These are phyloP conservation scores for Echeneis naucrates DNA, from an alignment of 2,797 vertebrate genomes.

Conservation along the genomic window DNA sequence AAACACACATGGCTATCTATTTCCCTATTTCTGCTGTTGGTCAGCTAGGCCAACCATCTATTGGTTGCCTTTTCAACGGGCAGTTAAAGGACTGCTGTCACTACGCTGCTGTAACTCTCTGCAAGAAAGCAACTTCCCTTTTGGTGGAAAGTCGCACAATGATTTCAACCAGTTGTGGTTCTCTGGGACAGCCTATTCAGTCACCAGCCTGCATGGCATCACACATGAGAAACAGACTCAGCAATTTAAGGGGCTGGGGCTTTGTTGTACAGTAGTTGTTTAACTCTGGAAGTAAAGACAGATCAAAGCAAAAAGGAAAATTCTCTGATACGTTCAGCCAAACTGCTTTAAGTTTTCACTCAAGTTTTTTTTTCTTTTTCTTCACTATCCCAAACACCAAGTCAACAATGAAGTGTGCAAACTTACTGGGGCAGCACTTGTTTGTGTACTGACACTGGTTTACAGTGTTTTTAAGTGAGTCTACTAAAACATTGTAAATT, in stretches of 20 bases:
- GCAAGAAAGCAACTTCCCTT: not conserved
- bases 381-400: conserved; percentile 3
- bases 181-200: not conserved
- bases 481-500: conserved; percentile 6
- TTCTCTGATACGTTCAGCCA: not conserved
- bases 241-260: not conserved
- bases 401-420: conserved; percentile 4
- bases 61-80: not conserved
- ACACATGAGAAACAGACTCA: not conserved
- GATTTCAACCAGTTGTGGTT: not conserved
- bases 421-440: not conserved
- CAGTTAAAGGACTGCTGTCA: not conserved
- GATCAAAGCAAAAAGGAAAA: not conserved
- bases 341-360: not conserved
- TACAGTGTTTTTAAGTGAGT: not conserved
- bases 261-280: conserved; percentile 13
- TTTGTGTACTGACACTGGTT: not conserved
- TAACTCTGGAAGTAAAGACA: conserved; percentile 8
- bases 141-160: not conserved
- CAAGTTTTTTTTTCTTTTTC: not conserved
- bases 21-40: not conserved
- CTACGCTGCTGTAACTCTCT: not conserved
- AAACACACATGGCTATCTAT: not conserved
- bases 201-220: not conserved
- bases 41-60: not conserved